Evolutionary conservation across 2,888 invertebrate species (phyloP), one percentile per base, ranked within the genome.

Genomic region (Sesia bembeciformis): DNA sequence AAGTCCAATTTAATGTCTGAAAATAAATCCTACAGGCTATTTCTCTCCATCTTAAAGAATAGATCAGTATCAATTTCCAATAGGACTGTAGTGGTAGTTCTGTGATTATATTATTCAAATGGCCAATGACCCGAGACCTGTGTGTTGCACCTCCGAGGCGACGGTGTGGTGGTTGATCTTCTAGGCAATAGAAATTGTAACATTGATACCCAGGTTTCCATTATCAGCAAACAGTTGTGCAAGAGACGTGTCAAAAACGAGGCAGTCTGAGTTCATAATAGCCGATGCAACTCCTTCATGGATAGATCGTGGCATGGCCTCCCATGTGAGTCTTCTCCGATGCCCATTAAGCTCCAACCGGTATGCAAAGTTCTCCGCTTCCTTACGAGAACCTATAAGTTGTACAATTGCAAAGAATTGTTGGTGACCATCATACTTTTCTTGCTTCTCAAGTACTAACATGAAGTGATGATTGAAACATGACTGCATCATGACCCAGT

Each of bases 401-500:
- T 99, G 99, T 42, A 99, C 99, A 72, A 99, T 98, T 39, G 99
- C 99, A 90, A 97, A 97, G 82, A 98, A 98, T 77, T 97, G 97
- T 71, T 97, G 97, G 75, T 97, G 96, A 1, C 97, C 98, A 89
- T 99, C 98, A 81, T 95, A 97, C 78, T 99, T 99, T 74, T 98
- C 98, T 85, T 98, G 98, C 79, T 99, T 99, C 80, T 99, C 99
- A 53, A 99, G 91, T 42, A 99, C 99, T 63, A 99, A 92, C 99
- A 99, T 99, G 76, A 99, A 99, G 84, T 99, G 97, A 78, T 98
- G 98, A 56, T 97, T 98, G 81, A 99, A 99, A 84, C 99, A 99
- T 40, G 98, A 98, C 88, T 99, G 99, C 99, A 99, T 99, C 99
- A 99, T 99, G 3, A 97, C 97, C 98, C 98, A 99, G 83, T 99